These are phyloP conservation scores for Harpagoxenus sublaevis DNA, from an alignment of 2,888 invertebrate genomes.

Conservation along the genomic window DNA sequence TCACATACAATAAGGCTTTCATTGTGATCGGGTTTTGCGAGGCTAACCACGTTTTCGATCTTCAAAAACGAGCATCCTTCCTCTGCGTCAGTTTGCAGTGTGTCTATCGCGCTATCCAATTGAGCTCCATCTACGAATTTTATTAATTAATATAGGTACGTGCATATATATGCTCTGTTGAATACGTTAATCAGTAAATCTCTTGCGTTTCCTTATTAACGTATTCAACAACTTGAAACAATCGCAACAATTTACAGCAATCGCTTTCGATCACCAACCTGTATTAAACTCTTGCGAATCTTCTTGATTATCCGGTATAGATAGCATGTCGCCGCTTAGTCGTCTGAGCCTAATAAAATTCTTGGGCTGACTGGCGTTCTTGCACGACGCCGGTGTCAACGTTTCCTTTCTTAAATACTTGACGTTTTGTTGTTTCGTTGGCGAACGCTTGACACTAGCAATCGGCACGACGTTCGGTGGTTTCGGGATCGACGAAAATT, in stretches of 20 bases:
- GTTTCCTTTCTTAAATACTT: constrained; percentile 43
- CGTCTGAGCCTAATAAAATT: constrained; percentile 86
- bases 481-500: constrained; percentile 57
- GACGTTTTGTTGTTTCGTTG: constrained; percentile 60
- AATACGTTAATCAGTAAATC: constrained; percentile 3
- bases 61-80: constrained; percentile 83
- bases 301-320: constrained; percentile 67
- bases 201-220: not conserved
- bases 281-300: constrained; percentile 4
- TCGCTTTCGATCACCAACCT: constrained; percentile 61
- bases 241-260: not conserved
- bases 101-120: constrained; percentile 32
- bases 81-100: constrained; percentile 68
- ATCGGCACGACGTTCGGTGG: constrained; percentile 74
- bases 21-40: constrained; percentile 82
- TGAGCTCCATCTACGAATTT: constrained; percentile 52
- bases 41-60: constrained; percentile 88
- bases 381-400: not conserved
- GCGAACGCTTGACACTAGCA: constrained; percentile 58
- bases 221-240: not conserved
- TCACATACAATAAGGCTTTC: constrained; percentile 75
- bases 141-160: not conserved
- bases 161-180: not conserved
- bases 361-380: constrained; percentile 66
- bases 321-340: constrained; percentile 87